Percentiles rank a stretch among this genome's conserved stretches.
Conservation (phyloP, 1,140 invertebrate species). For the Drosophila mojavensis region DNA sequence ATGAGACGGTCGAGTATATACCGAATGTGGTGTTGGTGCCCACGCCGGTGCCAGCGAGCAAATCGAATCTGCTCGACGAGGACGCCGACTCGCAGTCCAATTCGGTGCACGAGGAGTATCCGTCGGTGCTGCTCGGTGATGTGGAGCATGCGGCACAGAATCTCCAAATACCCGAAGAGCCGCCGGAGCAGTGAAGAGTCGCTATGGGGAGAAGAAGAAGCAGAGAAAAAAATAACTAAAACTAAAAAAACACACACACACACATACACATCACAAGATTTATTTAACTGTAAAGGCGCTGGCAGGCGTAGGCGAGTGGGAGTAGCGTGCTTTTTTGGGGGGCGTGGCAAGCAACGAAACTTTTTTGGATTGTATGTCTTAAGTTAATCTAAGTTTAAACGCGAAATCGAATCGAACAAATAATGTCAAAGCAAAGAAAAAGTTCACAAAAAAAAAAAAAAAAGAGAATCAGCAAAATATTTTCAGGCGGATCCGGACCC, state of each 20-base stretch:
- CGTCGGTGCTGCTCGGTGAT: slow-evolving; percentile 50
- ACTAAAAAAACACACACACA: not conserved
- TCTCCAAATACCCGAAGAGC: slow-evolving; percentile 79
- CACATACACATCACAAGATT: slow-evolving; percentile 17
- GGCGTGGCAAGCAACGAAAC: slow-evolving; percentile 42
- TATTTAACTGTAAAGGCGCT: slow-evolving; percentile 58
- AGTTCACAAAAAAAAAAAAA: not conserved
- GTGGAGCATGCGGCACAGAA: slow-evolving; percentile 72
- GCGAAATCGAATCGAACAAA: slow-evolving; percentile 41
- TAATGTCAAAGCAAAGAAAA: slow-evolving; percentile 25
- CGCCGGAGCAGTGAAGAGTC: slow-evolving; percentile 70
- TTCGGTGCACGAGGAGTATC: slow-evolving; percentile 78
- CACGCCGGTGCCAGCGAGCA: slow-evolving; percentile 52
- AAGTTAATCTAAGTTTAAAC: slow-evolving; percentile 79
- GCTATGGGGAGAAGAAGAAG: not conserved
- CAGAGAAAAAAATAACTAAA: not conserved
- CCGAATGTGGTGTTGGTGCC: slow-evolving; percentile 64
- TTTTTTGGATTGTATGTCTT: slow-evolving; percentile 62
- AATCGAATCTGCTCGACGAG: slow-evolving; percentile 72
- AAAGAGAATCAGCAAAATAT: slow-evolving; percentile 3
- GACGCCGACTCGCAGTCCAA: slow-evolving; percentile 76
- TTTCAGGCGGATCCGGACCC: not conserved
- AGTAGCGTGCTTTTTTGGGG: slow-evolving; percentile 13
- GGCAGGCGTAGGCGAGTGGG: slow-evolving; percentile 23
- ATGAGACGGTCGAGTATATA: slow-evolving; percentile 77